Evolutionary conservation across 2,888 invertebrate genomes (phyloP).

Genomic region (Lepeophtheirus nordmannii): DNA sequence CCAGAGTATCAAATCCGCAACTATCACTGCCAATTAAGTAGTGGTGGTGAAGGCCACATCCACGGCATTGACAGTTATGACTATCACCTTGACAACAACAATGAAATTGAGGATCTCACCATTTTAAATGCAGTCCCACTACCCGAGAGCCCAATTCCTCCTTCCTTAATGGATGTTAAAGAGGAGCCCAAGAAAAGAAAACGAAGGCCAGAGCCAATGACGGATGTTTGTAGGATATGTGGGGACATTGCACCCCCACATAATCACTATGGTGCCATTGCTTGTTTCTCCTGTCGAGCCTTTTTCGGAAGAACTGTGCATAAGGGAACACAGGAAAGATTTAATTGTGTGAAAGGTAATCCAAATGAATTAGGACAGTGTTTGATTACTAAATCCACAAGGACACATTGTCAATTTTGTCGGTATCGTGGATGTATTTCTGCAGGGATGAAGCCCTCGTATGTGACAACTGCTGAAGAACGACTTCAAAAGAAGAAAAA

Average conservation of each 20-base stretch:
- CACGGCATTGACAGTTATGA: background rate
- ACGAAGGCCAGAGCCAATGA: background rate
- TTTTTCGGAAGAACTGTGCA: background rate
- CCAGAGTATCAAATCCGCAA: background rate
- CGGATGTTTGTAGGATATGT: background rate
- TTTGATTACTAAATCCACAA: background rate
- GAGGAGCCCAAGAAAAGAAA: conserved; percentile 1
- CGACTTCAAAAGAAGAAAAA: background rate
- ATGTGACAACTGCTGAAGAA: background rate
- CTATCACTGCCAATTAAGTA: background rate
- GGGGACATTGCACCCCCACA: background rate
- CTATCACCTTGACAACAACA: background rate
- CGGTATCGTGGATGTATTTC: background rate
- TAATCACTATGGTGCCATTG: background rate
- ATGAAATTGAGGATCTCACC: background rate
- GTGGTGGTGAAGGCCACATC: background rate
- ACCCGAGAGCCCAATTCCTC: background rate
- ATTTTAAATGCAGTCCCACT: background rate
- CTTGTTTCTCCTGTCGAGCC: background rate
- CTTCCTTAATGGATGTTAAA: background rate
- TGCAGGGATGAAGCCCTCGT: background rate
- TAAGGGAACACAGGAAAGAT: background rate
- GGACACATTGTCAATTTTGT: background rate
- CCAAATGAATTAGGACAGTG: background rate
- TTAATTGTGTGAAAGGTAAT: background rate